These are phyloP conservation scores for Tubulanus polymorphus DNA, from an alignment of 2,888 invertebrate genomes.

Conservation along the genomic window DNA sequence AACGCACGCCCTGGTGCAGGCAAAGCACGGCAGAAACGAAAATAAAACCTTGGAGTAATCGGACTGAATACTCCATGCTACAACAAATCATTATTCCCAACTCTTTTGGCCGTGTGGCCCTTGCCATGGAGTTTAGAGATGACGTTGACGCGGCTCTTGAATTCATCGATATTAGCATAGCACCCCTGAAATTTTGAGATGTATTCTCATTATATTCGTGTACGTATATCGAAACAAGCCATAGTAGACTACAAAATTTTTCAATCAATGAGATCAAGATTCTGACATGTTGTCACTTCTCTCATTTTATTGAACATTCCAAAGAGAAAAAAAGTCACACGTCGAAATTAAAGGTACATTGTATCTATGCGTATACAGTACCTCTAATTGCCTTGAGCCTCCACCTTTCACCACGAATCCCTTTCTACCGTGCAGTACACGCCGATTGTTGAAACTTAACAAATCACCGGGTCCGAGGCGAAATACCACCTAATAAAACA, in stretches of 20 bases:
- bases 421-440: constrained; percentile 38
- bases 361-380: too few species aligned
- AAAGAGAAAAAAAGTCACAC: background rate
- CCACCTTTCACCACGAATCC: constrained; percentile 37
- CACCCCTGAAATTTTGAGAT: constrained; percentile 31
- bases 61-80: too few species aligned
- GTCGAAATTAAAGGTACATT: background rate
- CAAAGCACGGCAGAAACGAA: too few species aligned
- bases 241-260: too few species aligned
- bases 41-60: too few species aligned
- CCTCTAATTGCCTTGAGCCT: constrained; percentile 36
- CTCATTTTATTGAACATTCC: too few species aligned
- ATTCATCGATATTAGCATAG: constrained; percentile 46
- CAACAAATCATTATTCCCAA: constrained; percentile 29
- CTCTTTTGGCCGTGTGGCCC: constrained; percentile 19
- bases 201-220: too few species aligned
- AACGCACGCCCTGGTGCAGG: too few species aligned
- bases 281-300: too few species aligned
- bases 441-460: constrained; percentile 41
- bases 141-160: constrained; percentile 33
- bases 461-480: constrained; percentile 37
- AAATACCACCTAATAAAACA: constrained; percentile 26
- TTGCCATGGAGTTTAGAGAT: constrained; percentile 20
- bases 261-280: too few species aligned
- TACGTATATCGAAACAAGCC: too few species aligned